Evolutionary conservation across 2,888 invertebrate genomes (phyloP), one percentile per base, ranked within the genome.

Genomic region (Calliphora vomitoria): DNA sequence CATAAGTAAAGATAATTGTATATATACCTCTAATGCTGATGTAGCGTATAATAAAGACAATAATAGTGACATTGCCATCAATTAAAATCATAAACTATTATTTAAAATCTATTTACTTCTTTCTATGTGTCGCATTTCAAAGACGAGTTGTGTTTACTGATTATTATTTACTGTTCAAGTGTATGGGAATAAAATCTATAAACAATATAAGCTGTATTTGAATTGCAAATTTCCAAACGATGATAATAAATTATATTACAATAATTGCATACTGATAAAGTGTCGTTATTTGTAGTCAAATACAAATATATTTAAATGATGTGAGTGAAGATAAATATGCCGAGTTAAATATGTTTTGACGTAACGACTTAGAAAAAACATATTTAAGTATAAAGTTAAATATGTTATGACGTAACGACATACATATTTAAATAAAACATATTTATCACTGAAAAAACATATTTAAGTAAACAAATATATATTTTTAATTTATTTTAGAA

Each of bases 171-270:
- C 13, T 4, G 50, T n/a, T n/a, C 13, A 44, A 44, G 44, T 13
- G 13, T 50, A n/a, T 15, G 50, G 50, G 47, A 47, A 47, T 50
- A 50, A 2, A 50, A n/a, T 6, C 13, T 50, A 4, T n/a, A 50
- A 5, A 50, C n/a, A 50, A n/a, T n/a, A 50, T n/a, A 50, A n/a
- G 5, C n/a, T 3, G n/a, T 6, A 50, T 50, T 50, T 50, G 50
- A 50, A 50, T 50, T 50, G 50, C 50, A n/a, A 50, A 50, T 50
- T 50, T 4, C n/a, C 4, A 15, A n/a, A 4, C 6, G 13, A 5
- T 50, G 50, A 50, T 50, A 50, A 50, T 50, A 50, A 50, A 50
- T 50, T 50, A 50, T 50, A 50, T 50, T 50, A 50, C 50, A 50
- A 15, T n/a, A 50, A n/a, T 50, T 50, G 50, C 50, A 50, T 50